Base-by-base conservation (phyloP, 2,888 invertebrate genomes). In the Alitta virens region DNA sequence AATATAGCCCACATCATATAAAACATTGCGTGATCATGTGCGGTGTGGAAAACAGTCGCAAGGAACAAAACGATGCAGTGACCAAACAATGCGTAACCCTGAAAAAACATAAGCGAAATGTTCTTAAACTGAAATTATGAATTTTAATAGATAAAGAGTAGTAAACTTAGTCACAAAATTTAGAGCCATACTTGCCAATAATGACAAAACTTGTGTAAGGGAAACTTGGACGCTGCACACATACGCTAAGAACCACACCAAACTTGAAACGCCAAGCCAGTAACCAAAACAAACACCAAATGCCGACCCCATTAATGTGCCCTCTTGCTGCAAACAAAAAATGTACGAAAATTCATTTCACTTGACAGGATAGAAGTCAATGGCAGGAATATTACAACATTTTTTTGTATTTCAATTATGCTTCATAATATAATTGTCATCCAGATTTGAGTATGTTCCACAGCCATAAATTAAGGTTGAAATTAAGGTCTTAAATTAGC, bases 251-350 rank as follows among this genome's bases (percentile, higher is more conserved):
- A 82, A 73, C 77, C 82, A 83, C 12, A 83, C 63, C 5, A 79
- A 68, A 16, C 76, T 72, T 7, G 84, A 80, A 0, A 80, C 75
- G 12, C 83, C 81, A 7, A 84, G 62, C 84, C 84, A 84, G 70
- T 84, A 83, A n/a, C 81, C 81, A 70, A 85, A 84, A 69, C 84
- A 84, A 14, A 83, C 80, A 23, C 82, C 80, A 72, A 84, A 79
- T 1, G 84, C 83, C 51, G 84, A 82, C 3, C 84, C 84, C 78
- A 84, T 85, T 66, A 84, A 68, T 14, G 84, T 84, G 21, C 84
- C 84, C 66, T 84, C 84, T 73, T 83, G 78, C 83, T 84, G 75
- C 5, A 68, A 68, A 52, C 42, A 26, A 1, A 56, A n/a, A n/a
- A n/a, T n/a, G n/a, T n/a, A n/a, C n/a, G n/a, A n/a, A n/a, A n/a